phyloP scores from a whole-genome alignment of 2,888 invertebrate species.

The Furcula furcula region DNA sequence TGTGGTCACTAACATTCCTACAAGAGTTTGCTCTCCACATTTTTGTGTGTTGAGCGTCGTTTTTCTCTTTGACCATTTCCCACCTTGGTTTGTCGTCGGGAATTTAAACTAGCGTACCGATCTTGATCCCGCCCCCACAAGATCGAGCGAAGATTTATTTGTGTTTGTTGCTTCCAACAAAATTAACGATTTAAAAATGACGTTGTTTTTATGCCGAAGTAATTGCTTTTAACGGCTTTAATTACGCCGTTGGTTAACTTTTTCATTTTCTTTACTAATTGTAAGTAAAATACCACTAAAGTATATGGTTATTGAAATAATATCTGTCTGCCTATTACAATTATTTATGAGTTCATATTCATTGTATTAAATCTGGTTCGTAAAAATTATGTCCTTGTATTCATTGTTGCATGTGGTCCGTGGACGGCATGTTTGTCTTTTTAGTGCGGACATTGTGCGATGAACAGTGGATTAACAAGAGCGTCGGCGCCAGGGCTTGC shows the following conservation, averaged over 20 bases:
- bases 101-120: constrained; percentile 69
- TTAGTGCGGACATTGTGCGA: constrained; percentile 57
- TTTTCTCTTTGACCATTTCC: constrained; percentile 65
- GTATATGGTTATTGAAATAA: constrained; percentile 4
- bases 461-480: constrained; percentile 72
- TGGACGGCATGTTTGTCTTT: constrained; percentile 47
- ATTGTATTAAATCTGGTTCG: constrained; percentile 52
- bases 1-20: constrained; percentile 66
- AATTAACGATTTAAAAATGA: constrained; percentile 48
- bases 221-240: constrained; percentile 24
- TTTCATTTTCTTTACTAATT: neutral
- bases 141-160: constrained; percentile 39
- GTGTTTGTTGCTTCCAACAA: constrained; percentile 40
- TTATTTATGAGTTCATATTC: constrained; percentile 26
- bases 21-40: constrained; percentile 72
- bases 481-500: constrained; percentile 65
- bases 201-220: constrained; percentile 20
- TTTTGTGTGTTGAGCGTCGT: constrained; percentile 59
- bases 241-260: constrained; percentile 4
- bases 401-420: constrained; percentile 40
- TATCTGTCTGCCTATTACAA: constrained; percentile 17
- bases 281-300: neutral
- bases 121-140: constrained; percentile 51
- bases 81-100: constrained; percentile 59
- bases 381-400: constrained; percentile 48